Evolutionary conservation across 2,888 invertebrate genomes (phyloP).

Genomic region (Sesia apiformis): DNA sequence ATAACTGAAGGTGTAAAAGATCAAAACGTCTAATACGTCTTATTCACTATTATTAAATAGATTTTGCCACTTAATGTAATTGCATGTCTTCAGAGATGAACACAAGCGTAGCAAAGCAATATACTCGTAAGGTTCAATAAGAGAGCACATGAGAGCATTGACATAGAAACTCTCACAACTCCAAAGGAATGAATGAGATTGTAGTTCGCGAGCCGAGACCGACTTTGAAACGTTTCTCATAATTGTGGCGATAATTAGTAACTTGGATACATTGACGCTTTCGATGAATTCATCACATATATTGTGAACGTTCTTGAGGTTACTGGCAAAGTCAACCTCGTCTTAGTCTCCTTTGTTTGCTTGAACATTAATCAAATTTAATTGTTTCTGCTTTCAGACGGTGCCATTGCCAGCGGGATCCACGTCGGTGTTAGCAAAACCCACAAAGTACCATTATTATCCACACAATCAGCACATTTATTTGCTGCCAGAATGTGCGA

Average conservation of each 20-base stretch:
- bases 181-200: background rate
- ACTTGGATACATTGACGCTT: slow-evolving; percentile 39
- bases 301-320: slow-evolving; percentile 7
- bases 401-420: slow-evolving; percentile 79
- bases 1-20: background rate
- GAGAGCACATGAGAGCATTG: slow-evolving; percentile 12
- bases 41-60: background rate
- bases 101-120: background rate
- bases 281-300: slow-evolving; percentile 27
- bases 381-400: slow-evolving; percentile 74
- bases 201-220: slow-evolving; percentile 22
- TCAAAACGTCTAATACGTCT: background rate
- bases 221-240: slow-evolving; percentile 45
- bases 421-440: slow-evolving; percentile 84
- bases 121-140: slow-evolving; percentile 27
- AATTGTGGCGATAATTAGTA: slow-evolving; percentile 46
- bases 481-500: slow-evolving; percentile 93
- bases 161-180: background rate
- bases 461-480: slow-evolving; percentile 96
- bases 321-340: slow-evolving; percentile 18
- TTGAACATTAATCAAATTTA: background rate
- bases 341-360: slow-evolving; percentile 19
- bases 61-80: background rate
- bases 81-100: slow-evolving; percentile 3
- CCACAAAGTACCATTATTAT: slow-evolving; percentile 95